phyloP scores from a whole-genome alignment of 2,888 invertebrate genomes.

The Saturnia pavonia region DNA sequence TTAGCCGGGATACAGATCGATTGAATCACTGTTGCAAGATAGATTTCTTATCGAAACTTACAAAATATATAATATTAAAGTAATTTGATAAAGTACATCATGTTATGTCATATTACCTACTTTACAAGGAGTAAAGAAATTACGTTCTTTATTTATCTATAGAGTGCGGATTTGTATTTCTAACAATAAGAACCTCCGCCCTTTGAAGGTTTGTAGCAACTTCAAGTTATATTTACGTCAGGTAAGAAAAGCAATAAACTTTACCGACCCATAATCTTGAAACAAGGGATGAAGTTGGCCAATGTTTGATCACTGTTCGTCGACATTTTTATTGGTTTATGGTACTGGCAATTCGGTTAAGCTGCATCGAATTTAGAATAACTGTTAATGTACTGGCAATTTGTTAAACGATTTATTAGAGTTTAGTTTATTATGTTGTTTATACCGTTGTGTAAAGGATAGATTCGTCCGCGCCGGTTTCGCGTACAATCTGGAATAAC shows the following conservation, averaged over 20 bases:
- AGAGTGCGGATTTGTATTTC: background rate
- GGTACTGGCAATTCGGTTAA: background rate
- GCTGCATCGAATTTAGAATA: slow-evolving; percentile 3
- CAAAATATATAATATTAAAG: too few species aligned
- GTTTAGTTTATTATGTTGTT: slow-evolving; percentile 2
- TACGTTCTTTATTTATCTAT: background rate
- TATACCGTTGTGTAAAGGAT: slow-evolving; percentile 6
- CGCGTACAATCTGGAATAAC: background rate
- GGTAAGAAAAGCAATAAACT: background rate
- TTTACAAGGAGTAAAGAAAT: background rate
- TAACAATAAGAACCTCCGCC: too few species aligned
- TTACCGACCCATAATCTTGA: background rate
- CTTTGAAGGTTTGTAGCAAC: background rate
- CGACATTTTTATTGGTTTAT: slow-evolving; percentile 1
- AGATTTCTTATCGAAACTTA: too few species aligned
- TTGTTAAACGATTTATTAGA: slow-evolving; percentile 9
- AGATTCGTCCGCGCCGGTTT: background rate
- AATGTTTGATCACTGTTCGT: background rate
- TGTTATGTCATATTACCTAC: background rate
- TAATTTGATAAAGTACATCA: background rate
- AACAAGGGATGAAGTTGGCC: slow-evolving; percentile 1
- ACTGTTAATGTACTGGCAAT: background rate
- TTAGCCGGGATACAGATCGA: too few species aligned
- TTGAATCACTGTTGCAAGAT: too few species aligned
- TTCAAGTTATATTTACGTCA: background rate